These are phyloP conservation scores for Lasioglossum morio DNA, from an alignment of 2,888 invertebrate species.

Conservation along the genomic window DNA sequence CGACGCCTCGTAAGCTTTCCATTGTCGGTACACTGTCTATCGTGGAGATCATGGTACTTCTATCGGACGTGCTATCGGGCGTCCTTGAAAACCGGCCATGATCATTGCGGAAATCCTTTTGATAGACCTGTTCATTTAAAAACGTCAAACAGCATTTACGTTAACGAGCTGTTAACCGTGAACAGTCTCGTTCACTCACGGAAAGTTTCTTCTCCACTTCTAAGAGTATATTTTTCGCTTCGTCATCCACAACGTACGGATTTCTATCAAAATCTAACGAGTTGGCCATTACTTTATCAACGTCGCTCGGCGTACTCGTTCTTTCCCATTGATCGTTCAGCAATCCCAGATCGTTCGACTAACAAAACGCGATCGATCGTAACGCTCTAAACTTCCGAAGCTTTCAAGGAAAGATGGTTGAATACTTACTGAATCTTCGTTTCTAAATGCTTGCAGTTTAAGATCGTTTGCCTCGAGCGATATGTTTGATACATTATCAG, in stretches of 20 bases:
- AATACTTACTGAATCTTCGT: conserved; percentile 10
- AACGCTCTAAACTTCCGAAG: not conserved
- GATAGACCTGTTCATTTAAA: not conserved
- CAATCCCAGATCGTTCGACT: not conserved
- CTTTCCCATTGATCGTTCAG: conserved; percentile 7
- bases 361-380: conserved; percentile 8
- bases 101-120: not conserved
- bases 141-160: not conserved
- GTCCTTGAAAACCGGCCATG: not conserved
- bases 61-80: not conserved
- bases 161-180: not conserved
- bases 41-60: conserved; percentile 3
- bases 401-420: not conserved
- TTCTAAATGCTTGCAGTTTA: not conserved
- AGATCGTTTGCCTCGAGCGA: conserved; percentile 14
- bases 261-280: conserved; percentile 20
- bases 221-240: conserved; percentile 19
- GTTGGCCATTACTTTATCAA: not conserved
- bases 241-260: conserved; percentile 3
- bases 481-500: conserved; percentile 1
- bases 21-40: not conserved
- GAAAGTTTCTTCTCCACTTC: conserved; percentile 17
- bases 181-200: conserved; percentile 12
- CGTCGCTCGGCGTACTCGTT: not conserved
- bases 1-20: conserved; percentile 1